A percentile compares a stretch with the other conserved stretches of the same genome.
Evolutionary conservation across 2,113 vertebrate species (phyloP).

Genomic region (Gasterosteus nipponicus): DNA sequence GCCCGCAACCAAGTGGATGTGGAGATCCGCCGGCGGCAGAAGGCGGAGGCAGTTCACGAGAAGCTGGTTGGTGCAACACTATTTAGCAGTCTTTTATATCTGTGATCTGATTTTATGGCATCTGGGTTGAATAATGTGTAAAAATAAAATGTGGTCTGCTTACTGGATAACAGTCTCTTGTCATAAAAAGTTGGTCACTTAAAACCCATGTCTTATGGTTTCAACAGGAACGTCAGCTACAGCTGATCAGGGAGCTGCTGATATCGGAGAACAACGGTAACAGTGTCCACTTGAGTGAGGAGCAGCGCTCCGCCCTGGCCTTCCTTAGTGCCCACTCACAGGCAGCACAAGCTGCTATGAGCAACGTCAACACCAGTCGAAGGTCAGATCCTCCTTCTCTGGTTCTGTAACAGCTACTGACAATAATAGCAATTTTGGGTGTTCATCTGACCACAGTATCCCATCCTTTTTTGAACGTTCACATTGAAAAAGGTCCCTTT

Average conservation of each 20-base stretch:
- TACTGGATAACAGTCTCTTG: neutral
- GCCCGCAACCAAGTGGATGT: constrained; percentile 96
- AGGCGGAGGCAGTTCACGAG: constrained; percentile 89
- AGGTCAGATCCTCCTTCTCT: constrained; percentile 77
- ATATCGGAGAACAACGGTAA: constrained; percentile 86
- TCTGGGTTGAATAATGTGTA: neutral
- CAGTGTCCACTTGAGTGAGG: constrained; percentile 91
- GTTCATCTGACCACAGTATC: neutral
- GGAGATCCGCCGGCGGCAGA: constrained; percentile 92
- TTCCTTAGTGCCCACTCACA: constrained; percentile 89
- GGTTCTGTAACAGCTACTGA: neutral
- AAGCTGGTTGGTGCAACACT: constrained; percentile 85
- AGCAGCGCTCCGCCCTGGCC: constrained; percentile 91
- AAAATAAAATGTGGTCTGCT: neutral
- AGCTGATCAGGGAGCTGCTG: constrained; percentile 92
- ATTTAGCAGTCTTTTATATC: neutral
- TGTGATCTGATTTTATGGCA: neutral
- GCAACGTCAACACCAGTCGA: constrained; percentile 81
- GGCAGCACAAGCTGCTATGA: constrained; percentile 65
- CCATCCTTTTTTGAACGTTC: neutral
- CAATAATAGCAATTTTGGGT: neutral
- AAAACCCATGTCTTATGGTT: constrained; percentile 4
- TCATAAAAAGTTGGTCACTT: neutral
- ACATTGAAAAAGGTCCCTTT: neutral
- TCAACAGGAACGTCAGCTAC: constrained; percentile 90